Evolutionary conservation across 2,113 vertebrate species (phyloP), one percentile per base, ranked within the genome.

Genomic region (Calyptomena viridis): DNA sequence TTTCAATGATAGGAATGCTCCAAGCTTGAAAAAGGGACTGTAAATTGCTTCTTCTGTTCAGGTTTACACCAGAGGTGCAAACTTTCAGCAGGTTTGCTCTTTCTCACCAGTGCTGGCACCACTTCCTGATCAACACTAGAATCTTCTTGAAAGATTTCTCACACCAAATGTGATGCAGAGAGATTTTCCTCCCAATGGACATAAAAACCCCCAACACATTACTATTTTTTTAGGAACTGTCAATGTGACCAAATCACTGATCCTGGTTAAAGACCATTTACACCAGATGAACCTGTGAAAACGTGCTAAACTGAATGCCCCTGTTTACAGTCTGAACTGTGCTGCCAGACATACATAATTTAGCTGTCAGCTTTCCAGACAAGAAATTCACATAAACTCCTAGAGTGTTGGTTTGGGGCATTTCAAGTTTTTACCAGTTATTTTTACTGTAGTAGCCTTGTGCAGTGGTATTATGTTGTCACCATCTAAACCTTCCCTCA

Each of bases 281-380:
- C 8, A 66, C 6, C n/a, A n/a, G 33, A 40, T 12, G 30, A 0
- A 0, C 16, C 19, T 1, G 1, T 28, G 49, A 69, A 78, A 68
- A 86, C 21, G 8, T 50, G 22, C n/a, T 46, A 77, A 73, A 22
- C 25, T 20, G 37, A 82, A 52, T 3, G 21, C 9, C 52, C 17
- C 30, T 42, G 14, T 37, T 30, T 20, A 23, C 25, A 22, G 2
- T 27, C 27, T 24, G 27, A 78, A 74, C 35, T 35, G 16, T 69
- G 53, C n/a, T 68, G 55, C 27, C 31, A 64, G 33, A 49, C 18
- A 15, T 4, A 17, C 1, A 3, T 10, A 66, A 74, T 63, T 55
- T 42, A 83, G 52, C 35, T 33, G 47, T 31, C 77, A 79, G 46
- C 46, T 79, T 75, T 39, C 31, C 28, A 80, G 47, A 28, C 22